phyloP scores from a whole-genome alignment of 2,113 vertebrate species.

The Antechinus stuartii region DNA sequence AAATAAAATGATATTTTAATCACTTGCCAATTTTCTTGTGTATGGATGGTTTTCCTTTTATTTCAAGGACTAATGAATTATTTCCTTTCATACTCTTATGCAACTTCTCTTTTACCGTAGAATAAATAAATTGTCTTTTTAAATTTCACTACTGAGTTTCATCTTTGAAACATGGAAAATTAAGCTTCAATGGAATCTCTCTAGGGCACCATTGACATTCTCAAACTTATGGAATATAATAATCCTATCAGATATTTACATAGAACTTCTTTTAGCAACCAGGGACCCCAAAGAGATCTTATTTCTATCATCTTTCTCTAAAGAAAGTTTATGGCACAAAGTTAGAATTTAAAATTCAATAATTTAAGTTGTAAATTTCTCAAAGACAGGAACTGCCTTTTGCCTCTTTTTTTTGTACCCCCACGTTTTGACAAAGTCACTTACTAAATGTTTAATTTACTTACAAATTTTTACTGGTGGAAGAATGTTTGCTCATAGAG shows the following conservation, averaged over 20 bases:
- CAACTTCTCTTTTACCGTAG: constrained; percentile 58
- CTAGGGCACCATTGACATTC: constrained; percentile 64
- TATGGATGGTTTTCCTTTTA: constrained; percentile 34
- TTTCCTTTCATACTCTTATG: constrained; percentile 46
- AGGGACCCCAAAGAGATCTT: constrained; percentile 42
- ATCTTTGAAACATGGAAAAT: constrained; percentile 57
- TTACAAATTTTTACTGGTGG: neutral
- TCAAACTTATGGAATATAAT: constrained; percentile 69
- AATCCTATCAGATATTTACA: constrained; percentile 52
- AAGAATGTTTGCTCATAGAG: neutral
- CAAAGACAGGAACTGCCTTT: neutral
- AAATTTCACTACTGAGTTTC: constrained; percentile 47
- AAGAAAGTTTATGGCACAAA: neutral
- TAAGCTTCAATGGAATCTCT: constrained; percentile 41
- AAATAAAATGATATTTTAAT: constrained; percentile 63
- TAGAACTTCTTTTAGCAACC: constrained; percentile 45
- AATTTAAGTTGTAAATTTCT: neutral
- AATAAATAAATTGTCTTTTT: constrained; percentile 41
- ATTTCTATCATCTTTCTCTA: neutral
- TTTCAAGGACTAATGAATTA: constrained; percentile 46
- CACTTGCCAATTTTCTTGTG: constrained; percentile 56
- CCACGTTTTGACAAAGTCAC: neutral
- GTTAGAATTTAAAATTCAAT: neutral
- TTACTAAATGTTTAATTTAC: neutral
- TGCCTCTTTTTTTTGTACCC: neutral